Base-by-base conservation (phyloP, 2,113 vertebrate species). In the Podilymbus podiceps region DNA sequence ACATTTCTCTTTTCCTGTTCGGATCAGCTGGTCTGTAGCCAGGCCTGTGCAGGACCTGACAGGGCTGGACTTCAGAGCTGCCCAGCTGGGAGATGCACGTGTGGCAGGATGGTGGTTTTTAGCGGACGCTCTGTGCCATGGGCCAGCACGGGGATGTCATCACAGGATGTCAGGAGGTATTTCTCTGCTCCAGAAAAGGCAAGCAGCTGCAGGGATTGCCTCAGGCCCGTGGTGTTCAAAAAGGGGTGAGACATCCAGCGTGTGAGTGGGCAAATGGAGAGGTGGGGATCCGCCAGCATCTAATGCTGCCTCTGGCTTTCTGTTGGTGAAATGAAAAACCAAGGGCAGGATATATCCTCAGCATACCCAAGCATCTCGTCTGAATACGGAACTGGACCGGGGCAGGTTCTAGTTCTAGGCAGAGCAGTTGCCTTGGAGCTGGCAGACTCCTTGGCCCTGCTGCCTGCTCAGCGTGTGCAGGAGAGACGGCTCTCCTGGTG, bases 391-490 rank as follows among this genome's bases (percentile, higher is more conserved):
- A 18, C 12, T 52, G 56, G 52, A 64, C 18, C 15, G 31, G 2
- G 28, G 13, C n/a, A 68, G 7, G 20, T 5, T 71, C n/a, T 62
- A 47, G 27, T 55, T 91, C 28, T 27, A 50, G 85, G 35, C 25
- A 59, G 77, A 84, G 42, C 21, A 30, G 23, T n/a, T 69, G 59
- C 42, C 31, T 62, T 58, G 55, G 87, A 93, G 27, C 64, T 84
- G 76, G 19, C 62, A 80, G 64, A 24, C 21, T 75, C 24, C 73
- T 62, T 58, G 59, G 44, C 47, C 50, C 28, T 49, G 78, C 49
- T 0, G 1, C 60, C 60, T 71, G 35, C 35, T 80, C 0, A 0
- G 35, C 69, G 30, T 10, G 3, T 49, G 55, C 53, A 79, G 35
- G 38, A 89, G n/a, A 56, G 13, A 31, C 18, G 28, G 47, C 12